Evolutionary conservation across 2,113 vertebrate genomes (phyloP).

Genomic region (Panthera uncia): DNA sequence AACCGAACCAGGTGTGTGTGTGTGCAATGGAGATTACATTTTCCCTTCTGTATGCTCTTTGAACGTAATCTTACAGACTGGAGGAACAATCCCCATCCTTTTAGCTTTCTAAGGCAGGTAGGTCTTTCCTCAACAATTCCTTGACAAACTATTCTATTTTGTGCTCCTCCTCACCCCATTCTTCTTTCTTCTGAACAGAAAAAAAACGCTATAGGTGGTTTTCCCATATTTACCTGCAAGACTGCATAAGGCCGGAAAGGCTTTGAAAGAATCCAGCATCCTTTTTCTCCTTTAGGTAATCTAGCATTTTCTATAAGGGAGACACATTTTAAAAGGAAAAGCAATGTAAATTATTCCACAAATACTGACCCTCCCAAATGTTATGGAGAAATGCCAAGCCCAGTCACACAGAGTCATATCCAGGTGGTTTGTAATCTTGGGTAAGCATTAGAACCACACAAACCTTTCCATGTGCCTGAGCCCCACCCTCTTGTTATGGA

Average conservation of each 20-base stretch:
- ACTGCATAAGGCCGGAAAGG: slow-evolving; percentile 97
- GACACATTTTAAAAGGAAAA: not conserved
- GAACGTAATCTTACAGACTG: not conserved
- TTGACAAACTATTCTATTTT: not conserved
- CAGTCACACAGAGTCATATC: not conserved
- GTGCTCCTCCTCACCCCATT: no score
- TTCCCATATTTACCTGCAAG: slow-evolving; percentile 92
- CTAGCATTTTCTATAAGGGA: slow-evolving; percentile 95
- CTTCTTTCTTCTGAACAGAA: not conserved
- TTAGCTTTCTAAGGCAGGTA: not conserved
- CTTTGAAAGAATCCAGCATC: slow-evolving; percentile 98
- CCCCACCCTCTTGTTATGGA: not conserved
- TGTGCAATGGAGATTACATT: not conserved
- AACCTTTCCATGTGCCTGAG: not conserved
- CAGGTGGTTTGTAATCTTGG: not conserved
- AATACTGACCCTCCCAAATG: not conserved
- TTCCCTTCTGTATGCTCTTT: not conserved
- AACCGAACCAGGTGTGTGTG: not conserved
- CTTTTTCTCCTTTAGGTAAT: slow-evolving; percentile 97
- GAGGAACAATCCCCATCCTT: not conserved
- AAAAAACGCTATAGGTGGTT: not conserved
- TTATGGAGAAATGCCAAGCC: not conserved
- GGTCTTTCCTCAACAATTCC: not conserved
- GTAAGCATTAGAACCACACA: not conserved
- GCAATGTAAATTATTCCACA: not conserved